Evolutionary conservation across 2,113 vertebrate species (phyloP), one percentile per base, ranked within the genome.

Genomic region (Lanius collurio): DNA sequence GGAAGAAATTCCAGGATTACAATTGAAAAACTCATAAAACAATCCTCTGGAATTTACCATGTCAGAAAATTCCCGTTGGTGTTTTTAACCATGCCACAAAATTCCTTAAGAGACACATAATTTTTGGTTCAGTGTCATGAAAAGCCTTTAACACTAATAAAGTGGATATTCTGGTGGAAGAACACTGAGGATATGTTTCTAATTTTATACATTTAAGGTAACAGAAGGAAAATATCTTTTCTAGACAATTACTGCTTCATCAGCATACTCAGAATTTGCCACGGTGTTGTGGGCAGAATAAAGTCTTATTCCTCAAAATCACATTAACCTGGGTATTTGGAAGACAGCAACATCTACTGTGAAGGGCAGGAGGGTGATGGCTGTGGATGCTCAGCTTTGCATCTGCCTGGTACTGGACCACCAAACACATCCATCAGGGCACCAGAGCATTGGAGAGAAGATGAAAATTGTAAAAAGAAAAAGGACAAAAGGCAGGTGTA

Each of bases 201-300:
- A 28, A 26, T 53, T 65, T 60, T 64, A 30, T 30, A 39, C 1
- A 1, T 60, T 76, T 26, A 28, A 7, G 39, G 55, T 50, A 19
- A 17, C 53, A 84, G 56, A 42, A 84, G 19, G 6, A 15, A 6
- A 1, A 39, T 35, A 75, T 30, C 8, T 82, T 91, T 91, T 33
- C n/a, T n/a, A 56, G 27, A 9, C 22, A 31, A 22, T 49, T 88
- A 21, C n/a, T 83, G 23, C 46, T 63, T 35, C 30, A 26, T 26
- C 52, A 31, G 17, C 9, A 1, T 4, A 13, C 10, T 14, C 24
- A 6, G 73, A 49, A 70, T 68, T 27, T 78, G n/a, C 13, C 2
- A 0, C 0, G 1, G 24, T 16, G 30, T 2, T 26, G 27, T 10
- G 64, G 52, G n/a, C 27, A 68, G 35, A 37, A 60, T 9, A 15